Conservation (phyloP, 2,797 vertebrate genomes). For the Thamnophis elegans region DNA sequence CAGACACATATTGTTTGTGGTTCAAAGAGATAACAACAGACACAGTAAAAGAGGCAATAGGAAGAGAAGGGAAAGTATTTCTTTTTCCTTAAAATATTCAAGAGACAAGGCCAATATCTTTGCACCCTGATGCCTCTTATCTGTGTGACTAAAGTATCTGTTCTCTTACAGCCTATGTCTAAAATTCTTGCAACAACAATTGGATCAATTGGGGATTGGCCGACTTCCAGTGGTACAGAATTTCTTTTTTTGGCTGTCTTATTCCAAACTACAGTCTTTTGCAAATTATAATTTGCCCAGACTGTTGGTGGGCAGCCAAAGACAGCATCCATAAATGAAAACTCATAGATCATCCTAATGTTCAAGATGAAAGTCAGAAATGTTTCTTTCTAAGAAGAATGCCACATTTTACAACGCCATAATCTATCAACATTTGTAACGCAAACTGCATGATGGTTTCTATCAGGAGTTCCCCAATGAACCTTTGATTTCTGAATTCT, state of each 20-base stretch:
- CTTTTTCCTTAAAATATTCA: not conserved
- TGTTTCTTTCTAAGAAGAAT: not conserved
- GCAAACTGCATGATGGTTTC: not conserved
- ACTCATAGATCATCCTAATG: not conserved
- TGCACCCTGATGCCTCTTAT: not conserved
- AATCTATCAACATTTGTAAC: not conserved
- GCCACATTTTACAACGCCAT: not conserved
- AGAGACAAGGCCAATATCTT: not conserved
- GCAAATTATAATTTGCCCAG: not conserved
- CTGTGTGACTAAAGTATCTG: not conserved
- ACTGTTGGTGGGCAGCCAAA: not conserved
- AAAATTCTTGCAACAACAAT: not conserved
- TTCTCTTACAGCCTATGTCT: not conserved
- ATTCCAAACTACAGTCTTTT: not conserved
- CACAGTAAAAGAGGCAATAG: not conserved
- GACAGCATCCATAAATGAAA: constrained; percentile 4
- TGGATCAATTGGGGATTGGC: not conserved
- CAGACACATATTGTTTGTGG: not conserved
- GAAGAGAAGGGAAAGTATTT: not conserved
- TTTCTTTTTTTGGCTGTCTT: not conserved
- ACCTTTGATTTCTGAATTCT: not conserved
- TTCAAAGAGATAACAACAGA: not conserved
- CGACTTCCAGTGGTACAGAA: not conserved
- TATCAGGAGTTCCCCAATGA: not conserved
- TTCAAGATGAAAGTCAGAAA: not conserved